Conservation (phyloP, 2,797 vertebrate species). For the Anniella stebbinsi region DNA sequence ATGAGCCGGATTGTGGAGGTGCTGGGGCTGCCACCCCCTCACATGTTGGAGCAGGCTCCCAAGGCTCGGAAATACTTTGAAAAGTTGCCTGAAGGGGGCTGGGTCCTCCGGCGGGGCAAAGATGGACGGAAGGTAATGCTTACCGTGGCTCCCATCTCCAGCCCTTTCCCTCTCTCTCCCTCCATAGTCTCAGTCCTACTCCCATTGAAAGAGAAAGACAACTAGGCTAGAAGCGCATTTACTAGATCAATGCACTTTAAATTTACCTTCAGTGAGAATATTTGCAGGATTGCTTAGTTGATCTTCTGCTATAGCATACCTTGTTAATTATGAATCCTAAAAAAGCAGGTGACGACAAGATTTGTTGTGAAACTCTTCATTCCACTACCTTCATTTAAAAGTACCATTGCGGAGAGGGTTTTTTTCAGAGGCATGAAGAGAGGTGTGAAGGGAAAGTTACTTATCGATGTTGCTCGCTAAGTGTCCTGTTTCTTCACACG, state of each 20-base stretch:
- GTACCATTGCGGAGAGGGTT: background rate
- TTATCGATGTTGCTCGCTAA: background rate
- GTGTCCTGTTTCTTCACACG: background rate
- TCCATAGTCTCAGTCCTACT: accelerated
- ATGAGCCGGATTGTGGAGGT: conserved; percentile 97
- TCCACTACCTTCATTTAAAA: background rate
- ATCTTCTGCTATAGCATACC: background rate
- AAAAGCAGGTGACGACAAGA: background rate
- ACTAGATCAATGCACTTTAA: background rate
- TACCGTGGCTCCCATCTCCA: background rate
- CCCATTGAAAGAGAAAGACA: background rate
- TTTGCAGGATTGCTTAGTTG: background rate
- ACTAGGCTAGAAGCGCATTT: background rate
- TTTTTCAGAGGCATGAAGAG: background rate
- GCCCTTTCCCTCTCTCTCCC: background rate
- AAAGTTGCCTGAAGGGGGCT: conserved; percentile 92
- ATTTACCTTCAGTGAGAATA: background rate
- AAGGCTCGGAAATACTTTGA: conserved; percentile 97
- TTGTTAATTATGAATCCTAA: background rate
- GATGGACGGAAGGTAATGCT: conserved; percentile 92
- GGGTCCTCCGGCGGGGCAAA: conserved; percentile 95
- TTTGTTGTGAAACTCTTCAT: background rate
- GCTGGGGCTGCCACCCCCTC: conserved; percentile 90
- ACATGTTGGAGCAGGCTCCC: conserved; percentile 95
- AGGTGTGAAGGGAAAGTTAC: background rate